Conservation (phyloP, 2,797 vertebrate species). For the Catamblyrhynchus diadema region DNA sequence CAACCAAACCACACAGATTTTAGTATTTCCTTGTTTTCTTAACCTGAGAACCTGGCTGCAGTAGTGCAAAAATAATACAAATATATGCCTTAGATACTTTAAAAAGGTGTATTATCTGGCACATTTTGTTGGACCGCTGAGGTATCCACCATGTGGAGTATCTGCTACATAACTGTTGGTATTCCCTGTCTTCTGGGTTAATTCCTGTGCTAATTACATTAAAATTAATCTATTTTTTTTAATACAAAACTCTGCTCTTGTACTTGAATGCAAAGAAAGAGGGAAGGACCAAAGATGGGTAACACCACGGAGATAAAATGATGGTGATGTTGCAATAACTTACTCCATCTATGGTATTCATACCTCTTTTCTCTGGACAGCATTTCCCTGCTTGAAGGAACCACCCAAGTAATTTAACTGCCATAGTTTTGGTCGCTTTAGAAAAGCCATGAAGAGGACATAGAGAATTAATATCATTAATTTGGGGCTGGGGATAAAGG, state of each 20-base stretch:
- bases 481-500: background rate
- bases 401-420: background rate
- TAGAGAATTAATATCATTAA: background rate
- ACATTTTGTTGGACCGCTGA: background rate
- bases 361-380: background rate
- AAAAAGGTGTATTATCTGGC: background rate
- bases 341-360: background rate
- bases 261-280: background rate
- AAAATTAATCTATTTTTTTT: background rate
- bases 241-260: background rate
- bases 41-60: background rate
- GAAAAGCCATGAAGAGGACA: background rate
- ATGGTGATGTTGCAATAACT: background rate
- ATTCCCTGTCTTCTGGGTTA: background rate
- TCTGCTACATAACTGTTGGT: background rate
- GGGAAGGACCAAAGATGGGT: background rate
- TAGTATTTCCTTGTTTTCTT: background rate
- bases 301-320: background rate
- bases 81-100: background rate
- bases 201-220: background rate
- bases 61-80: background rate
- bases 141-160: rapidly evolving
- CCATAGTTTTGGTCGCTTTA: background rate
- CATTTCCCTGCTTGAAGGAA: background rate
- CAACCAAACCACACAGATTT: background rate